Conservation (phyloP, 1,140 invertebrate genomes). For the Rhopalosiphum padi region DNA sequence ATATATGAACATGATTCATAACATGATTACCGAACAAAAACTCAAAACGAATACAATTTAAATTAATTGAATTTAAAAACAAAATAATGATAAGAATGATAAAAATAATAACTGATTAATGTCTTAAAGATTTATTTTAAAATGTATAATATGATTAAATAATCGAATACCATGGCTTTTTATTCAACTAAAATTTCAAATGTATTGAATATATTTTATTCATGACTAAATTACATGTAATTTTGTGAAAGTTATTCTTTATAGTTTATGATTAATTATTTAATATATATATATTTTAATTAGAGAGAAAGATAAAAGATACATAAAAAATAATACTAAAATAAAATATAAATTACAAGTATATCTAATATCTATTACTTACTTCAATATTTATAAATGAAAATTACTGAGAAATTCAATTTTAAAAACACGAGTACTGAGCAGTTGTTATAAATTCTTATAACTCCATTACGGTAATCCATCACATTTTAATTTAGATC, state of each 20-base stretch:
- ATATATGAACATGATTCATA: background rate
- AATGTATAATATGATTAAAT: background rate
- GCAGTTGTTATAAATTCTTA: background rate
- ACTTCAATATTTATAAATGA: background rate
- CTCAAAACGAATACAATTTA: background rate
- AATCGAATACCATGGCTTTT: background rate
- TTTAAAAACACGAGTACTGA: background rate
- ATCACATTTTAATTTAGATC: background rate
- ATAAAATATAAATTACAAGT: background rate
- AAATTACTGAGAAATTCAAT: background rate
- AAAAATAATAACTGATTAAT: background rate
- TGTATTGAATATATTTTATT: background rate
- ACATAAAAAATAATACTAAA: background rate
- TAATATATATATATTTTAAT: background rate
- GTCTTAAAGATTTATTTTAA: background rate
- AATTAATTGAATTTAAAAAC: background rate
- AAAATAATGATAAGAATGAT: background rate
- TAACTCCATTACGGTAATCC: background rate
- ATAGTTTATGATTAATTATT: background rate
- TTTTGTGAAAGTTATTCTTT: background rate
- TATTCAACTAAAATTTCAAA: background rate
- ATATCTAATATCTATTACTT: background rate
- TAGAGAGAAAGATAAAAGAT: background rate
- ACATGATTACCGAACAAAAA: background rate
- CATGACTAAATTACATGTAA: too few relatives aligned